phyloP scores from a whole-genome alignment of 2,797 vertebrate species.

The Tapirus indicus region DNA sequence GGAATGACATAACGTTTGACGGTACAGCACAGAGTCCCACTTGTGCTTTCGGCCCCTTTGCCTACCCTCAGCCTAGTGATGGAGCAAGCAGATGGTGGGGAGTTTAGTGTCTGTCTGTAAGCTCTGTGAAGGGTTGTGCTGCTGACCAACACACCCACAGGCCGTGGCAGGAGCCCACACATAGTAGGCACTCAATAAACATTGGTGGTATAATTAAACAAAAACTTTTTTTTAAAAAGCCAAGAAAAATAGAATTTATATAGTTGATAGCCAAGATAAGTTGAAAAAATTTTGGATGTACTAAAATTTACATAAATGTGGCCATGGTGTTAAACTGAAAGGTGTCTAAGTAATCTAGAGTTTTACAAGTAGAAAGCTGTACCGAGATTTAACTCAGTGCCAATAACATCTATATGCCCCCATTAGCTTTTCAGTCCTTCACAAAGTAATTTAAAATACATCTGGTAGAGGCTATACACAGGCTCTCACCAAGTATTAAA shows the following conservation, averaged over 20 bases:
- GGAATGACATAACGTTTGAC: background rate
- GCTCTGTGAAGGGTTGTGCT: background rate
- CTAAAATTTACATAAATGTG: slow-evolving; percentile 6
- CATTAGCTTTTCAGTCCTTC: background rate
- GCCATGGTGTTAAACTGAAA: slow-evolving; percentile 39
- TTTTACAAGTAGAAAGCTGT: background rate
- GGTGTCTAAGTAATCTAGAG: background rate
- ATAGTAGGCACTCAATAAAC: background rate
- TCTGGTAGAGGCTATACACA: background rate
- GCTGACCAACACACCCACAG: background rate
- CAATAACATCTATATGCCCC: background rate
- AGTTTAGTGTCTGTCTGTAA: background rate
- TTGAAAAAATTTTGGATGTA: background rate
- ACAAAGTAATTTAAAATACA: background rate
- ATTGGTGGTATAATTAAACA: background rate
- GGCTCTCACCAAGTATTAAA: slow-evolving; percentile 37
- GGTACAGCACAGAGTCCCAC: background rate
- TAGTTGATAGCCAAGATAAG: background rate
- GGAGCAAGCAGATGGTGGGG: rapidly evolving
- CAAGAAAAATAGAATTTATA: background rate
- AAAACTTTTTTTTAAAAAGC: background rate
- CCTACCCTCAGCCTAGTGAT: background rate
- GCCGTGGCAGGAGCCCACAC: background rate
- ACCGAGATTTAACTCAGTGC: background rate
- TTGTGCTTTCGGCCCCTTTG: background rate